Percentiles rank a stretch among this genome's conserved stretches.
phyloP scores from a whole-genome alignment of 2,888 invertebrate genomes.

The Conchocele bisecta region DNA sequence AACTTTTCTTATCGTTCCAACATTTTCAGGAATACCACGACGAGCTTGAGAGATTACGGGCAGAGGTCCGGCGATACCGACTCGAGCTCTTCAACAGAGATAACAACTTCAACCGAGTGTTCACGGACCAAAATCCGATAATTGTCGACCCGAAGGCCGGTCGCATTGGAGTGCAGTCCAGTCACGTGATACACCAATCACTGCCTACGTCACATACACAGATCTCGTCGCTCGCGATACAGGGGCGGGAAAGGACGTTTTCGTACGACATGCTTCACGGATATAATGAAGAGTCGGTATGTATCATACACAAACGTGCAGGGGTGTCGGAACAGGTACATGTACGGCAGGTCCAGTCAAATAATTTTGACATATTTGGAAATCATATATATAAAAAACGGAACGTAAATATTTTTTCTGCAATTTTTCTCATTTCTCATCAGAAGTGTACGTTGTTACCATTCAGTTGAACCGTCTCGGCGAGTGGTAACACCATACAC shows the following conservation, averaged over 20 bases:
- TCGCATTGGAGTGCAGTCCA: conserved; percentile 60
- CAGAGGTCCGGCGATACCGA: conserved; percentile 77
- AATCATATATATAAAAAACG: no score
- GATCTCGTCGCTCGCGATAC: conserved; percentile 47
- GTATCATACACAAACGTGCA: no score
- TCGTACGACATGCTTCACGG: conserved; percentile 68
- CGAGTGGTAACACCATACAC: no score
- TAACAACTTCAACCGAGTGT: conserved; percentile 80
- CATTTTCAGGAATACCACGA: conserved; percentile 73
- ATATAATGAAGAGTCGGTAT: conserved; percentile 69
- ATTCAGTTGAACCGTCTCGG: no score
- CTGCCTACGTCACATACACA: conserved; percentile 43
- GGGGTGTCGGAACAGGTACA: no score
- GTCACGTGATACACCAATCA: conserved; percentile 48
- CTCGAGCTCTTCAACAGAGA: conserved; percentile 81
- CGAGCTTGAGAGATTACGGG: conserved; percentile 77
- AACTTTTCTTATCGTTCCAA: background rate
- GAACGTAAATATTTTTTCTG: no score
- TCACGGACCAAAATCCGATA: conserved; percentile 76
- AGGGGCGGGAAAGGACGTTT: conserved; percentile 65
- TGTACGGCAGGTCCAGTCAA: no score
- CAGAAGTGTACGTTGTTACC: no score
- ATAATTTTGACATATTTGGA: no score
- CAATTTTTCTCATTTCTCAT: no score
- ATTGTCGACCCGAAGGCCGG: conserved; percentile 73